Percentiles rank a stretch among this genome's conserved stretches.
Conservation (phyloP, 2,113 vertebrate species). For the Nibea coibor region DNA sequence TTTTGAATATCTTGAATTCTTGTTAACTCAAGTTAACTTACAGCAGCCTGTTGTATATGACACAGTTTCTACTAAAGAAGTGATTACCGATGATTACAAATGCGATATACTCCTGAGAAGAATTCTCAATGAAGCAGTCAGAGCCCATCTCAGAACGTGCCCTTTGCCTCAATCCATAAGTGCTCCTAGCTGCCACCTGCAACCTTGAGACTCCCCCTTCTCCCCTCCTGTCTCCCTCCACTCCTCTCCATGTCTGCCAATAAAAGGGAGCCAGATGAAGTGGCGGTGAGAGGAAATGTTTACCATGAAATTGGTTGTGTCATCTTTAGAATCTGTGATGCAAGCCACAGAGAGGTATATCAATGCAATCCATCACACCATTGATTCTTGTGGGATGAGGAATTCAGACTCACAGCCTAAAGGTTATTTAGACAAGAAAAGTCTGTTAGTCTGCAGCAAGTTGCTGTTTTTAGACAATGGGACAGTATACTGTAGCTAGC, state of each 20-base stretch:
- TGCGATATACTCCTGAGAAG: constrained; percentile 50
- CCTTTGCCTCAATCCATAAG: constrained; percentile 76
- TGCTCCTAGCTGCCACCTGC: constrained; percentile 74
- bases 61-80: constrained; percentile 50
- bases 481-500: not conserved
- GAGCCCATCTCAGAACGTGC: constrained; percentile 53
- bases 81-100: constrained; percentile 58
- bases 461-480: constrained; percentile 6
- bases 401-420: constrained; percentile 53
- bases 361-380: constrained; percentile 86
- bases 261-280: constrained; percentile 79
- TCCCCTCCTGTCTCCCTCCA: constrained; percentile 29
- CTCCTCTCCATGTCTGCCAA: constrained; percentile 78
- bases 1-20: constrained; percentile 10
- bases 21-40: not conserved
- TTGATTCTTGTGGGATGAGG: constrained; percentile 79
- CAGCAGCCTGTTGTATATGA: constrained; percentile 21
- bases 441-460: constrained; percentile 17
- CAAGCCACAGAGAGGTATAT: constrained; percentile 77
- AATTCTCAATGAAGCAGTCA: constrained; percentile 67
- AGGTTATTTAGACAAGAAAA: constrained; percentile 51
- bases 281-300: constrained; percentile 83
- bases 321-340: constrained; percentile 79
- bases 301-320: constrained; percentile 81
- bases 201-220: constrained; percentile 81